Evolutionary conservation across 2,113 vertebrate species (phyloP).

Genomic region (Sinosuthora webbiana): DNA sequence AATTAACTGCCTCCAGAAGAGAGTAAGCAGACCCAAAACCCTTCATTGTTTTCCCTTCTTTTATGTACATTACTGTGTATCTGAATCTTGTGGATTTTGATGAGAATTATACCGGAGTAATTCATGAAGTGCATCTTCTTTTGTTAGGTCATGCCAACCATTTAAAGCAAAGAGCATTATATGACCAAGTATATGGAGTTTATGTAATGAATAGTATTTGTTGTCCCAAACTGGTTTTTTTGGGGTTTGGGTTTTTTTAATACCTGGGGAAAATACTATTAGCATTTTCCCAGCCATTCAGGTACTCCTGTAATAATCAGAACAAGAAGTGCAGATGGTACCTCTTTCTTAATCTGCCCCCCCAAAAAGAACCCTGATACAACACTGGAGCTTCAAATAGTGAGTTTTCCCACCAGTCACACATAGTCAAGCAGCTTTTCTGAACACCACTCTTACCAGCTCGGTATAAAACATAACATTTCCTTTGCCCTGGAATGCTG

Average conservation of each 20-base stretch:
- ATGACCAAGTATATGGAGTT: not conserved
- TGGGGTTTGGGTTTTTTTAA: no score
- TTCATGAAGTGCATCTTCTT: not conserved
- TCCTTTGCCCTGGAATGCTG: not conserved
- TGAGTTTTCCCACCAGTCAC: not conserved
- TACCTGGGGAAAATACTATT: not conserved
- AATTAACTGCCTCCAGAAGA: not conserved
- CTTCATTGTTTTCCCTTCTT: not conserved
- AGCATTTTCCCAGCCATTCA: not conserved
- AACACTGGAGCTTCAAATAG: fast-evolving
- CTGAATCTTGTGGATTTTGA: not conserved
- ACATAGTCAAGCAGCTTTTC: not conserved
- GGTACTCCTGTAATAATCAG: not conserved
- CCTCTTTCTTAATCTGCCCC: not conserved
- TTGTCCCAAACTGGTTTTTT: not conserved
- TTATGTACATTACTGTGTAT: not conserved
- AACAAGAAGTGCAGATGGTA: not conserved
- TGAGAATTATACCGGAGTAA: not conserved
- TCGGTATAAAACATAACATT: not conserved
- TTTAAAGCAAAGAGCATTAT: not conserved
- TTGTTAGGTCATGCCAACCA: not conserved
- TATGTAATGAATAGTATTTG: not conserved
- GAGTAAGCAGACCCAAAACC: not conserved
- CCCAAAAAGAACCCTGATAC: not conserved
- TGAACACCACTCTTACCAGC: not conserved